phyloP scores from a whole-genome alignment of 2,888 invertebrate genomes.

The Philonicus albiceps region DNA sequence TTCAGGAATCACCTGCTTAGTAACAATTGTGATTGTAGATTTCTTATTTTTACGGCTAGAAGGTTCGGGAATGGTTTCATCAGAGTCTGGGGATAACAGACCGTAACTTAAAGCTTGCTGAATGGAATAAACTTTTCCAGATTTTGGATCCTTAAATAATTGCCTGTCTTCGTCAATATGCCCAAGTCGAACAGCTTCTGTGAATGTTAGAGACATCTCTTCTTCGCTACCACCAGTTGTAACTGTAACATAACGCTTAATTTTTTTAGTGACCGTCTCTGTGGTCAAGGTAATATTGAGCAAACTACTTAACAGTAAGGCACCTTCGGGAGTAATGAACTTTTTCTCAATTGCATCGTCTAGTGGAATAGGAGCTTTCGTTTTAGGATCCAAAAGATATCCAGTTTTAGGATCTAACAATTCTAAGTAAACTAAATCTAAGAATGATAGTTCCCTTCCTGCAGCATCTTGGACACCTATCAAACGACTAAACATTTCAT shows the following conservation, averaged over 20 bases:
- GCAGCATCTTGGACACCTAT: constrained; percentile 80
- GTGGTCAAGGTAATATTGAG: constrained; percentile 88
- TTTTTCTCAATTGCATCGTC: constrained; percentile 87
- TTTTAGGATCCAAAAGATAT: constrained; percentile 78
- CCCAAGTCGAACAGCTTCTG: constrained; percentile 79
- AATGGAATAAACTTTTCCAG: constrained; percentile 75
- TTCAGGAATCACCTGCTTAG: constrained; percentile 64
- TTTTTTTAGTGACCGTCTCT: constrained; percentile 85
- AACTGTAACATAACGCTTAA: constrained; percentile 82
- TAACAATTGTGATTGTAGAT: constrained; percentile 69
- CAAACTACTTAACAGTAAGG: constrained; percentile 82
- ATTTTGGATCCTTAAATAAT: constrained; percentile 79
- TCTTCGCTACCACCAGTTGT: constrained; percentile 70
- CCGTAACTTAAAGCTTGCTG: constrained; percentile 81
- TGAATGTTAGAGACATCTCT: constrained; percentile 73
- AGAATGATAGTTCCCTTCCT: constrained; percentile 79
- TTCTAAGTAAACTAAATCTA: constrained; percentile 87
- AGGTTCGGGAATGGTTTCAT: constrained; percentile 65
- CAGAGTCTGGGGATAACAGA: constrained; percentile 70
- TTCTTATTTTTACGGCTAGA: constrained; percentile 61
- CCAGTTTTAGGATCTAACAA: constrained; percentile 89
- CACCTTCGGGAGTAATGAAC: constrained; percentile 86
- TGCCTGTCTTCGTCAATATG: constrained; percentile 81
- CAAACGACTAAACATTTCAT: constrained; percentile 83
- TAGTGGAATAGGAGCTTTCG: constrained; percentile 77